A percentile compares a stretch with the other conserved stretches of the same genome.
These are phyloP conservation scores for Oryzias curvinotus DNA, from an alignment of 2,113 vertebrate genomes.

Conservation along the genomic window DNA sequence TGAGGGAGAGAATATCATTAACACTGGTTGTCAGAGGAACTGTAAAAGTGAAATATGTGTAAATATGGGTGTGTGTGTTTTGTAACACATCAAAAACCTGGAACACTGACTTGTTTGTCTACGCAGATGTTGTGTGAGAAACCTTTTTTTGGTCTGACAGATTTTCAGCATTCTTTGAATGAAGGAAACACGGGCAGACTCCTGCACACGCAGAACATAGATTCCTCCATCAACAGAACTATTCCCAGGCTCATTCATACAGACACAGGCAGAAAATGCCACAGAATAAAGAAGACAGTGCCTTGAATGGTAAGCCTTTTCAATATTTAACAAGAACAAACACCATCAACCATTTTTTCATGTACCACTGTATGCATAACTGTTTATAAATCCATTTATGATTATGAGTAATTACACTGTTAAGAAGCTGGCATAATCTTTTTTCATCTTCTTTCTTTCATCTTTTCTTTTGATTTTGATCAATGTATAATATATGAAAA, in stretches of 20 bases:
- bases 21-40: slow-evolving; percentile 18
- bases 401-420: too few relatives aligned
- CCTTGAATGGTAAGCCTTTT: too few relatives aligned
- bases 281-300: slow-evolving; percentile 13
- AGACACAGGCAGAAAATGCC: not conserved
- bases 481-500: too few relatives aligned
- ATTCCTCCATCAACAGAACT: slow-evolving; percentile 21
- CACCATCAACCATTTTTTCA: too few relatives aligned
- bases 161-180: slow-evolving; percentile 28
- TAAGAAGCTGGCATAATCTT: too few relatives aligned
- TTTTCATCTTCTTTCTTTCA: too few relatives aligned
- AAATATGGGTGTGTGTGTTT: slow-evolving; percentile 6
- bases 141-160: slow-evolving; percentile 30
- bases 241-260: slow-evolving; percentile 25
- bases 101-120: slow-evolving; percentile 22
- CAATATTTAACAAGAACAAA: too few relatives aligned
- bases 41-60: slow-evolving; percentile 6
- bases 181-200: slow-evolving; percentile 23
- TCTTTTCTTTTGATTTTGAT: too few relatives aligned
- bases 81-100: slow-evolving; percentile 15
- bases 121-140: slow-evolving; percentile 35
- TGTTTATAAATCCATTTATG: too few relatives aligned
- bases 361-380: too few relatives aligned
- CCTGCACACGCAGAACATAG: slow-evolving; percentile 20
- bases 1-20: slow-evolving; percentile 21